Conservation (phyloP, 92 coral and sea anemone genomes). For the Epizoanthus stellaris region DNA sequence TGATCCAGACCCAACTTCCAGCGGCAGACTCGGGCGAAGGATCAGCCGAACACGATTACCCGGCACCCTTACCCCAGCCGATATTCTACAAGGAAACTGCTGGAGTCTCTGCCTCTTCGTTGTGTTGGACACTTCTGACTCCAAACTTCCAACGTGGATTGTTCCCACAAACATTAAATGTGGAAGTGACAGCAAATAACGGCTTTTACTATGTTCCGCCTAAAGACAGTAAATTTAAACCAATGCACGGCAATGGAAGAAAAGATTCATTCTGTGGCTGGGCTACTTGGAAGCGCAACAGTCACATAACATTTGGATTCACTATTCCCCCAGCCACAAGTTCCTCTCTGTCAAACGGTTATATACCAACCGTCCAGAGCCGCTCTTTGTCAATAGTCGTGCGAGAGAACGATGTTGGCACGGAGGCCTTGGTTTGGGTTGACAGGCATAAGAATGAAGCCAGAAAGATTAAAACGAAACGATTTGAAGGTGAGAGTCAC, state of each 20-base stretch:
- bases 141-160: constrained; percentile 22
- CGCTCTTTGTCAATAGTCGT: constrained; percentile 26
- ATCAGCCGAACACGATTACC: not conserved
- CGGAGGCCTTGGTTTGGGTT: constrained; percentile 19
- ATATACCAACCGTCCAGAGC: not conserved
- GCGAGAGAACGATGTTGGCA: constrained; percentile 29
- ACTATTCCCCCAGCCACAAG: constrained; percentile 1
- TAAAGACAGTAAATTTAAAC: constrained; percentile 1
- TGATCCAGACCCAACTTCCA: not conserved
- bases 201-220: constrained; percentile 21
- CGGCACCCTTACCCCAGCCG: constrained; percentile 10
- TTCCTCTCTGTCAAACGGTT: not conserved
- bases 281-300: constrained; percentile 1
- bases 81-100: constrained; percentile 9
- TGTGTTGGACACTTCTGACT: constrained; percentile 36
- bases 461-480: constrained; percentile 13
- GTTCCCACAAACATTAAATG: constrained; percentile 17
- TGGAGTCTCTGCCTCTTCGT: not conserved
- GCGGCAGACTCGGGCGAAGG: constrained; percentile 24
- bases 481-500: constrained; percentile 43
- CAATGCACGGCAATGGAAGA: constrained; percentile 25
- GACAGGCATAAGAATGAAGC: constrained; percentile 15
- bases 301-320: constrained; percentile 21
- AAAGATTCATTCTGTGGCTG: constrained; percentile 35
- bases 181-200: constrained; percentile 29